Base-by-base conservation (phyloP, 2,113 vertebrate species). In the Chloropsis cyanopogon region DNA sequence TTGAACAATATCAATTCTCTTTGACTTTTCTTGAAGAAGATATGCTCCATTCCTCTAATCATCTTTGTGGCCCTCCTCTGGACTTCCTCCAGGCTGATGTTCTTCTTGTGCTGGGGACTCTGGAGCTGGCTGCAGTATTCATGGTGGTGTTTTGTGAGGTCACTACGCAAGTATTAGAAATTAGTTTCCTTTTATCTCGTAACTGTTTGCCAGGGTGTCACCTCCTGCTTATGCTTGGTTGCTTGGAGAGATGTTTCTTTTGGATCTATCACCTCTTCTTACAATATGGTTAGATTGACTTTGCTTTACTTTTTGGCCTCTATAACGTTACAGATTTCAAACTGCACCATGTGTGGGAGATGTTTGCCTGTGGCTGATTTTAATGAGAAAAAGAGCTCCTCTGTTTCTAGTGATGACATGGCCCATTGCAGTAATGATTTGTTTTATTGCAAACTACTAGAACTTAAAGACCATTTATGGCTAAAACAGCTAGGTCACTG, bases 401-500 rank as follows among this genome's bases (percentile, higher is more conserved):
- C 72, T 86, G 19, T 64, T 88, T 46, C 87, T 95, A 70, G 66
- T 66, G 63, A 70, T 91, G 71, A 54, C 41, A 86, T 28, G 49
- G 65, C 16, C 47, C 83, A 64, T 73, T 76, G 82, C 41, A 47
- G 19, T 73, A 88, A 77, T 79, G 52, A 88, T 91, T 75, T 72
- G 21, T 95, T 86, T 93, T 76, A 82, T 77, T 92, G 94, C 65
- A 96, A 96, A 90, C 70, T 81, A 70, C 56, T 76, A 95, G 81
- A 92, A 75, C 82, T 96, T 97, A 96, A 91, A 97, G 59, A 88
- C 24, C 52, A 75, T 92, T 96, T 91, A 91, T 71, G 42, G 69
- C n/a, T 97, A 93, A 96, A 96, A 90, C 89, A 44, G 90, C 94
- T 92, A 97, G 87, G 92, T 95, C 90, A 90, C 63, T 97, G 83